These are phyloP conservation scores for Rhinogobius similis DNA, from an alignment of 2,113 vertebrate genomes.

Conservation along the genomic window DNA sequence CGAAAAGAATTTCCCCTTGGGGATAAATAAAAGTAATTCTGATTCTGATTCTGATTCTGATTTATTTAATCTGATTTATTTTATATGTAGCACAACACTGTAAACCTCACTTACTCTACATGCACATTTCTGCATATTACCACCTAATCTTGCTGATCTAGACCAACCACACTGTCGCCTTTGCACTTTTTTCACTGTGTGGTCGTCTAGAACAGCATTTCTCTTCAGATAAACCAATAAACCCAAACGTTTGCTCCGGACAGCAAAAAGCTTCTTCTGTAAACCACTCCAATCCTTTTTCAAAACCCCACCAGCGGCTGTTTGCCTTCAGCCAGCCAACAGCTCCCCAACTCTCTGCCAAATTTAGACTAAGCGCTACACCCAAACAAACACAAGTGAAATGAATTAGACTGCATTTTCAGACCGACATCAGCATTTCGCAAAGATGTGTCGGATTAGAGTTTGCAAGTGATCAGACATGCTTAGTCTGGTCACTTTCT, in stretches of 20 bases:
- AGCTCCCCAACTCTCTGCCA: not conserved
- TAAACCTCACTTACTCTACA: too few species aligned
- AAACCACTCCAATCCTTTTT: slow-evolving; percentile 6
- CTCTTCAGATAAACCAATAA: slow-evolving; percentile 3
- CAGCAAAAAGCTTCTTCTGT: slow-evolving; percentile 1
- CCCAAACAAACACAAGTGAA: slow-evolving; percentile 1
- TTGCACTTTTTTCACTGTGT: not conserved
- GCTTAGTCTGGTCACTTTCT: not conserved
- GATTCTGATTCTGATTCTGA: too few species aligned
- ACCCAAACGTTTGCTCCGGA: not conserved
- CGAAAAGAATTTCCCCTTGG: too few species aligned
- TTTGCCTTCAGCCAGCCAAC: not conserved
- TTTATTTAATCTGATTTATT: too few species aligned
- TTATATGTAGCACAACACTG: too few species aligned
- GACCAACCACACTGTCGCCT: not conserved
- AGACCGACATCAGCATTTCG: not conserved
- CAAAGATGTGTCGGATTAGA: slow-evolving; percentile 14
- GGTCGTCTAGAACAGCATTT: slow-evolving; percentile 5
- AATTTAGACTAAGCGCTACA: not conserved
- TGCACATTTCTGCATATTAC: too few species aligned
- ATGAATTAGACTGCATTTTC: not conserved
- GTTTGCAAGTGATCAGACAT: slow-evolving; percentile 3
- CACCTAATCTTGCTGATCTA: too few species aligned
- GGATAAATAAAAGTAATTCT: too few species aligned
- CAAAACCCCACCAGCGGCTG: not conserved